phyloP scores from a whole-genome alignment of 2,888 invertebrate genomes.

The Parascotia fuliginaria region DNA sequence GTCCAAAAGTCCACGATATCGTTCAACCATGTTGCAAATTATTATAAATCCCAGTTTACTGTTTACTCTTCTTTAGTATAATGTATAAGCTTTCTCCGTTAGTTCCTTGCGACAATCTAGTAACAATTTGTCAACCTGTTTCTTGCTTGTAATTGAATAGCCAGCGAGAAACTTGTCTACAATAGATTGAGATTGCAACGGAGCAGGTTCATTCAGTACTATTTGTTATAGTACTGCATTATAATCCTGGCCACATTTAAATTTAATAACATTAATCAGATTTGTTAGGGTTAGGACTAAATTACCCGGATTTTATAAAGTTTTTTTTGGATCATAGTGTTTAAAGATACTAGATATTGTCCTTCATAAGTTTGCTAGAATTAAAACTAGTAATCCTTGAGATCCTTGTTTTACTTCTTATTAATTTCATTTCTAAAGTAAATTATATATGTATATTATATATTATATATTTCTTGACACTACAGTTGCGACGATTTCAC shows the following conservation, averaged over 20 bases:
- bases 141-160: slow-evolving; percentile 37
- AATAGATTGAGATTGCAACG: slow-evolving; percentile 41
- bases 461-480: too few relatives aligned
- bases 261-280: background rate
- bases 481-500: too few relatives aligned
- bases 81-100: slow-evolving; percentile 28
- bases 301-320: too few relatives aligned
- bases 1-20: too few relatives aligned
- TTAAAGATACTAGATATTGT: too few relatives aligned
- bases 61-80: slow-evolving; percentile 6
- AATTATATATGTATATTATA: too few relatives aligned
- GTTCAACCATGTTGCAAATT: background rate
- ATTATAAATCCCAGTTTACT: slow-evolving; percentile 3
- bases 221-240: background rate
- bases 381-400: too few relatives aligned
- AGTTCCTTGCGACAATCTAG: slow-evolving; percentile 22
- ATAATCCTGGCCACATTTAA: background rate
- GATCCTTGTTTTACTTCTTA: too few relatives aligned
- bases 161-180: slow-evolving; percentile 38
- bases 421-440: too few relatives aligned
- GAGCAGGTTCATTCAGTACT: slow-evolving; percentile 18
- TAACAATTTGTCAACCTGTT: slow-evolving; percentile 46
- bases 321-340: too few relatives aligned
- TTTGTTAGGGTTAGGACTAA: background rate
- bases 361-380: too few relatives aligned